Evolutionary conservation across 2,113 vertebrate genomes (phyloP).

Genomic region (Esox niger): DNA sequence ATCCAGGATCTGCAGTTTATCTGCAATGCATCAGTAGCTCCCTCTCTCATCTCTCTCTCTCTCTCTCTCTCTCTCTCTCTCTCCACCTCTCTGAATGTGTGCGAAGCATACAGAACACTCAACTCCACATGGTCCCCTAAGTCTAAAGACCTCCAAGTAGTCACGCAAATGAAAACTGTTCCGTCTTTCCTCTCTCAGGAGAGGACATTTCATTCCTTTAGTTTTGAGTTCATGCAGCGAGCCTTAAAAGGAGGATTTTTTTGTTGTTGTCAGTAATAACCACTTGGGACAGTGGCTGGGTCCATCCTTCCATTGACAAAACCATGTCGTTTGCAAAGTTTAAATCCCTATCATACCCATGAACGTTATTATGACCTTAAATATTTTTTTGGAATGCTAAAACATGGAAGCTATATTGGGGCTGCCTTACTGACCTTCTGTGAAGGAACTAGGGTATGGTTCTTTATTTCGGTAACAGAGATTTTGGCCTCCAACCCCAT

Average conservation of each 20-base stretch:
- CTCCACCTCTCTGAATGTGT: constrained; percentile 28
- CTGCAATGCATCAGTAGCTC: constrained; percentile 81
- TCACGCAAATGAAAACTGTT: constrained; percentile 38
- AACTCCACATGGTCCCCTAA: constrained; percentile 6
- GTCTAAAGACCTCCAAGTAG: constrained; percentile 21
- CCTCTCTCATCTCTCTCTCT: constrained; percentile 11
- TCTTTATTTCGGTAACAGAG: no score
- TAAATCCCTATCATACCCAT: no score
- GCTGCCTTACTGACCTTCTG: background rate
- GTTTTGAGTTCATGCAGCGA: no score
- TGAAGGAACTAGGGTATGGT: no score
- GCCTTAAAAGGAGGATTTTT: no score
- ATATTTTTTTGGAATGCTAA: background rate
- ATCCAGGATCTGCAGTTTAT: constrained; percentile 75
- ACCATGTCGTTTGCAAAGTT: no score
- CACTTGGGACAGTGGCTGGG: no score
- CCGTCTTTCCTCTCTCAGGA: constrained; percentile 30
- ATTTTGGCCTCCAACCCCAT: background rate
- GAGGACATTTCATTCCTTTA: background rate
- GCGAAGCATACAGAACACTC: constrained; percentile 18
- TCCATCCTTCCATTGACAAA: no score
- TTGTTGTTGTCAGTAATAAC: no score
- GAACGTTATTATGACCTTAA: background rate
- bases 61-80: constrained; percentile 27
- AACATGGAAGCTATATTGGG: constrained; percentile 1